Evolutionary conservation across 2,888 invertebrate genomes (phyloP), one percentile per base, ranked within the genome.

Genomic region (Acheta domesticus): DNA sequence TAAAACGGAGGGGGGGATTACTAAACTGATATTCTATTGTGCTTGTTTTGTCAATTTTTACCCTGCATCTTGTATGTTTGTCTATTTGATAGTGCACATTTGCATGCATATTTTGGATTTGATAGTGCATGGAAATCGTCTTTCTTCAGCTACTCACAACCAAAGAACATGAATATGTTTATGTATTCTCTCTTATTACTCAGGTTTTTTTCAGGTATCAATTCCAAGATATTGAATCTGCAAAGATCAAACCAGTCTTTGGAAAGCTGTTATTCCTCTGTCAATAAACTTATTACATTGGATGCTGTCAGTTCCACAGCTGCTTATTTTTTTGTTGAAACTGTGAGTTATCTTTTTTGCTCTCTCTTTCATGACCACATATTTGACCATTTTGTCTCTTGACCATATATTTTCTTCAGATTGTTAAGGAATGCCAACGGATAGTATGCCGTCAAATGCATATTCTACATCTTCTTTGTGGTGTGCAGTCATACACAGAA

Each of bases 251-350:
- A 62, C 62, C 16, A 19, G 62, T 19, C 62, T 62, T 62, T 62
- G n/a, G 62, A 62, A 62, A 62, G n/a, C 12, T 62, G 62, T 62
- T 62, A 62, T n/a, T 14, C 62, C 8, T n/a, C 62, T 62, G 62
- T 62, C 62, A 62, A 62, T 62, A 62, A 62, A 62, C 62, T 62
- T 62, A 62, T 62, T 62, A 62, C 62, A 62, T 62, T 62, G 14
- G 62, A 62, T 62, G 62, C 62, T 62, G 62, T 62, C 14, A 62
- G 62, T n/a, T 62, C 62, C 62, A 19, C 62, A 19, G 14, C 62
- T 12, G 62, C 62, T 19, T 62, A 62, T 62, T 62, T 62, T 62
- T n/a, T 19, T 62, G 62, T 62, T 19, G 62, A 62, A 62, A 62
- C 62, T 12, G 62, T 62, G 62, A 62, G 62, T 62, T 19, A 12